Evolutionary conservation across 2,888 invertebrate species (phyloP).

Genomic region (Escarpia spicata): DNA sequence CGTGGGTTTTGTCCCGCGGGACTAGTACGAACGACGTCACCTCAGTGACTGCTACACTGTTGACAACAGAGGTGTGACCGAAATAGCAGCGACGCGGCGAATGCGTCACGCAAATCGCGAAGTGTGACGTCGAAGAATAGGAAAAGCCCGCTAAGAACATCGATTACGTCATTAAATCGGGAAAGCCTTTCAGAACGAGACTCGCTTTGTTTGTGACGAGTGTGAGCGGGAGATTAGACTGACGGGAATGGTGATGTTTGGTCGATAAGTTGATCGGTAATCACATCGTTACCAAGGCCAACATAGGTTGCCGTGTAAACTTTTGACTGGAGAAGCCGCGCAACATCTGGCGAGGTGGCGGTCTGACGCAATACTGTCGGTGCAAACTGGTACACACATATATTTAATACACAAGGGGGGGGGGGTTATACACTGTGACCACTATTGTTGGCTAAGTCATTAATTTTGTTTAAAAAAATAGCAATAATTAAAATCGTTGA

Average conservation of each 20-base stretch:
- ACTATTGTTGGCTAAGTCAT: too few species aligned
- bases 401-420: too few species aligned
- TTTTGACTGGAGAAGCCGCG: background rate
- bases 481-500: too few species aligned
- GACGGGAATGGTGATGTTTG: background rate
- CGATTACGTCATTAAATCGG: background rate
- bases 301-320: background rate
- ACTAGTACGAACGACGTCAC: background rate
- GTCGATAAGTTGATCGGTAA: background rate
- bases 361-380: too few species aligned
- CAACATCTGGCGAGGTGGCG: background rate
- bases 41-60: background rate
- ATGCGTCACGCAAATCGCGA: background rate
- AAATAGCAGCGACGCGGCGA: background rate
- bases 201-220: background rate
- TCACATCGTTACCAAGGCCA: background rate
- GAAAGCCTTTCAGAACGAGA: slow-evolving; percentile 3
- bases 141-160: background rate
- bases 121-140: slow-evolving; percentile 8
- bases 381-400: too few species aligned
- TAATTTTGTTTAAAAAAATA: too few species aligned
- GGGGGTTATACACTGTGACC: too few species aligned
- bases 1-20: background rate
- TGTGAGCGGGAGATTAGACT: background rate
- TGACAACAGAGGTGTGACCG: background rate